A percentile compares a stretch with the other conserved stretches of the same genome.
These are phyloP conservation scores for Alloplasta piceator DNA, from an alignment of 2,888 invertebrate genomes.

Conservation along the genomic window DNA sequence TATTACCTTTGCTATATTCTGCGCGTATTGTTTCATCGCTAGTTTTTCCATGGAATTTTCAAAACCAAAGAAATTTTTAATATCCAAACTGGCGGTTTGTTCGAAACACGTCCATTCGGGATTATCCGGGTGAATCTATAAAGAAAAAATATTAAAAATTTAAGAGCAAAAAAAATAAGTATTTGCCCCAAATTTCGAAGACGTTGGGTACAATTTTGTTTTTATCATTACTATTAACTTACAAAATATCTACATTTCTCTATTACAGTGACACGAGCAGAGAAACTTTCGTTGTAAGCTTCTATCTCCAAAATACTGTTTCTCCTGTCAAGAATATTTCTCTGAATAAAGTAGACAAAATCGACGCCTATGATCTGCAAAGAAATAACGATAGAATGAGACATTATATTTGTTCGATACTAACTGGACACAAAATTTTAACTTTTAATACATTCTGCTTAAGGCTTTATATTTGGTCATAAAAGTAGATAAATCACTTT, in stretches of 20 bases:
- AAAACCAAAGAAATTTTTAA: slow-evolving; percentile 97
- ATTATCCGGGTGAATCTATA: slow-evolving; percentile 96
- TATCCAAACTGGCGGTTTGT: slow-evolving; percentile 95
- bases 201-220: no score
- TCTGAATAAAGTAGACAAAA: slow-evolving; percentile 95
- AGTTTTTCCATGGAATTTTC: slow-evolving; percentile 97
- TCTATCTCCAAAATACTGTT: slow-evolving; percentile 93
- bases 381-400: slow-evolving; percentile 11
- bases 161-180: not conserved
- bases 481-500: no score
- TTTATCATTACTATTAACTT: slow-evolving; percentile 82
- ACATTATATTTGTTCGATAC: slow-evolving; percentile 15
- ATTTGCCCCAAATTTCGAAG: not conserved
- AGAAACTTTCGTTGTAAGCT: slow-evolving; percentile 96
- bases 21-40: slow-evolving; percentile 97
- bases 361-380: slow-evolving; percentile 95
- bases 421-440: not conserved
- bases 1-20: slow-evolving; percentile 89
- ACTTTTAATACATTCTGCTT: no score
- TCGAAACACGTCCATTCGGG: slow-evolving; percentile 98
- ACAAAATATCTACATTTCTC: slow-evolving; percentile 96
- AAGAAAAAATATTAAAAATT: slow-evolving; percentile 43
- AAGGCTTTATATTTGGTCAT: no score
- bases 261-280: slow-evolving; percentile 91
- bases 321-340: slow-evolving; percentile 92